phyloP scores from a whole-genome alignment of 2,888 invertebrate genomes.

The Pollenia amentaria region DNA sequence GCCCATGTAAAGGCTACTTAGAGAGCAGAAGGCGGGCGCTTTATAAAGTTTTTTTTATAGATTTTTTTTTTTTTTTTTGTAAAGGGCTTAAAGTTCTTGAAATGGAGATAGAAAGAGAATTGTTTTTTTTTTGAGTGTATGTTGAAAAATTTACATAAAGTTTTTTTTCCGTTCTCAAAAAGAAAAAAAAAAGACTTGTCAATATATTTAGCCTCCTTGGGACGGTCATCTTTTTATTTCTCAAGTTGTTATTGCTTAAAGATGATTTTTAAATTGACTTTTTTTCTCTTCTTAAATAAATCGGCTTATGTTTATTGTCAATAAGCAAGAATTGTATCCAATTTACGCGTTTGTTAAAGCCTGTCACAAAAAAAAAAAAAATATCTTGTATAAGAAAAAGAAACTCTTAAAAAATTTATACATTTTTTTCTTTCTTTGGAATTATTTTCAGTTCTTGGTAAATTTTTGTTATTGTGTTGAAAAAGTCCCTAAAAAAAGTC shows the following conservation, averaged over 20 bases:
- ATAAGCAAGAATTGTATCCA: conserved; percentile 72
- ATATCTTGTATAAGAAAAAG: conserved; percentile 48
- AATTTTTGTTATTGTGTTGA: conserved; percentile 65
- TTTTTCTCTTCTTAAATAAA: conserved; percentile 43
- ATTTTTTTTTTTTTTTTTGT: conserved; percentile 9
- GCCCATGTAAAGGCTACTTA: conserved; percentile 72
- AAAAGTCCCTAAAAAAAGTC: conserved; percentile 50
- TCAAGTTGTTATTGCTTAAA: conserved; percentile 3
- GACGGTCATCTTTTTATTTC: not conserved
- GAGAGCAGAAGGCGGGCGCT: conserved; percentile 67
- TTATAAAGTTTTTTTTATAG: conserved; percentile 37
- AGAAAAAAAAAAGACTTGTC: not conserved
- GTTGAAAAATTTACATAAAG: conserved; percentile 20
- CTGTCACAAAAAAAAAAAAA: conserved; percentile 62
- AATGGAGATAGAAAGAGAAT: conserved; percentile 33
- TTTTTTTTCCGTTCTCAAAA: not conserved
- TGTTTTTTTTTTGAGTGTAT: conserved; percentile 38
- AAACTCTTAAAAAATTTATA: conserved; percentile 13
- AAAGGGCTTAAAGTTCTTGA: conserved; percentile 50
- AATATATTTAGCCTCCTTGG: conserved; percentile 56
- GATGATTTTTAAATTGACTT: conserved; percentile 47
- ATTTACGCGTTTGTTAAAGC: conserved; percentile 73
- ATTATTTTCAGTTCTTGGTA: conserved; percentile 59
- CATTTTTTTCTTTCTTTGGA: not conserved
- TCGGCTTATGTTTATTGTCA: conserved; percentile 74